Evolutionary conservation across 1,140 invertebrate species (phyloP), one percentile per base, ranked within the genome.

Genomic region (Camponotus floridanus): DNA sequence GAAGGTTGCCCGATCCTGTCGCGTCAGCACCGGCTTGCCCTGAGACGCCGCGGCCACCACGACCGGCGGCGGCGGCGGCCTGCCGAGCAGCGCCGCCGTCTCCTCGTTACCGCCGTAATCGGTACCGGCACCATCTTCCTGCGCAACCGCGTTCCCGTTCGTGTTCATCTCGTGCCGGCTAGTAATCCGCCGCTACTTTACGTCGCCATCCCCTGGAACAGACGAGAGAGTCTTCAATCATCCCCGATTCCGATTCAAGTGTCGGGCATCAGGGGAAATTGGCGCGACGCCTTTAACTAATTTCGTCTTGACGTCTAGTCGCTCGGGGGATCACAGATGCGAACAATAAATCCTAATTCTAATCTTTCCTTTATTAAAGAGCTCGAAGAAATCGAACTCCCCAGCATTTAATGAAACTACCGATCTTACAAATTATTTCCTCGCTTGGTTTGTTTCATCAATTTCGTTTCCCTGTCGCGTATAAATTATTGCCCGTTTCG

Each of bases 1-100:
- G 90, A 96, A 96, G 62, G 97, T 97, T 11, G 97, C 97, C 85
- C 97, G 97, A 94, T 98, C 97, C 95, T 98, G 98, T 80, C 98
- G 96, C 95, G 97, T 98, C 78, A 98, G 95, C 39, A 98, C 97
- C 59, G 97, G 98, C 93, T 98, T 98, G 65, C 92, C 94, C 87
- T 92, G 94, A 94, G 45, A 93, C 92, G 90, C 94, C 94, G 91
- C 88, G 88, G 93, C 95, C 94, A 95, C 94, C 91, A 95, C 95
- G 78, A 95, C 95, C 85, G 95, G 94, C 45, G 95, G 94, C 51
- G 96, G 95, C 89, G 96, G 94, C 87, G 95, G 95, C 26, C 97
- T 96, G 62, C 92, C 95, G 71, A 98, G 95, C 73, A 98, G 96
- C 86, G 97, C 97, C 21, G 97, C 96, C 55, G 97, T 98, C 95